Evolutionary conservation across 2,797 vertebrate genomes (phyloP).

Genomic region (Leptodactylus fallax): DNA sequence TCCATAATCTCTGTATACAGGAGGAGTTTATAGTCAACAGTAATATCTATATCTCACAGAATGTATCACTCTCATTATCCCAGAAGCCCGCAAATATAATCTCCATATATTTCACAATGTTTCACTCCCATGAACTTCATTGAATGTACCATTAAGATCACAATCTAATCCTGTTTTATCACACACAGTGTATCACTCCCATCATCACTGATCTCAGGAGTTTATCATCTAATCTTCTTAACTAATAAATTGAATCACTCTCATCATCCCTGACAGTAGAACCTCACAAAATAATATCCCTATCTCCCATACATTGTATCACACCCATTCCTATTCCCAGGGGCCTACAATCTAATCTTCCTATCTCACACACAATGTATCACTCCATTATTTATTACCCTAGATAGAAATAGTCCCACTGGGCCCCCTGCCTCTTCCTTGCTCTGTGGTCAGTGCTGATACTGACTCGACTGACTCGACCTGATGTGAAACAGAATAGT

Average conservation of each 20-base stretch:
- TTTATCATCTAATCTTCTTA: neutral
- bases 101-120: too few species aligned
- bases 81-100: too few species aligned
- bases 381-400: neutral
- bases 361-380: too few species aligned
- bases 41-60: too few species aligned
- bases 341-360: too few species aligned
- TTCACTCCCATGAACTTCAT: too few species aligned
- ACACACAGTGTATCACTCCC: neutral
- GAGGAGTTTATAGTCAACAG: too few species aligned
- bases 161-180: neutral
- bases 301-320: neutral
- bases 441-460: too few species aligned
- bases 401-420: neutral
- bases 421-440: neutral
- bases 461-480: too few species aligned
- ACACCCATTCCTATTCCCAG: neutral
- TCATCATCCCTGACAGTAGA: neutral
- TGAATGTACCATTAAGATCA: neutral
- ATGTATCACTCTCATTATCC: too few species aligned
- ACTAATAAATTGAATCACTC: neutral
- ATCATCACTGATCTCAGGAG: neutral
- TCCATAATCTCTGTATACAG: neutral
- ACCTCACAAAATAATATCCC: neutral
- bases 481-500: neutral